Conservation (phyloP, 1,140 invertebrate species). For the Neodiprion lecontei region DNA sequence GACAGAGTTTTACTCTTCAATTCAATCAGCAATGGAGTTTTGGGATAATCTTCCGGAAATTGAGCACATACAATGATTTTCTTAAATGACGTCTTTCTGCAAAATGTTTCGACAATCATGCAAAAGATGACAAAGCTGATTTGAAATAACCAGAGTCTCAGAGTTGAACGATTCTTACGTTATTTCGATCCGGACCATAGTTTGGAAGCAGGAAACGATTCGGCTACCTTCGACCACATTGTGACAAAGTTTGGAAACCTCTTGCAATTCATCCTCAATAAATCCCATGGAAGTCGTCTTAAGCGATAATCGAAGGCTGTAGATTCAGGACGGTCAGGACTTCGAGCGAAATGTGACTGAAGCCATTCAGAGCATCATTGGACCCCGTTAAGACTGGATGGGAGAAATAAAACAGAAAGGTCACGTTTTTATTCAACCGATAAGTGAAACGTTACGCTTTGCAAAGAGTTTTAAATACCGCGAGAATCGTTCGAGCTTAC, state of each 20-base stretch:
- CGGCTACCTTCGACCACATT: slow-evolving; percentile 67
- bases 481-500: no score
- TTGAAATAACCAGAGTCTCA: neutral
- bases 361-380: no score
- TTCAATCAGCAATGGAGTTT: slow-evolving; percentile 68
- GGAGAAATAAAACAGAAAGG: no score
- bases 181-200: slow-evolving; percentile 73
- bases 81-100: slow-evolving; percentile 68
- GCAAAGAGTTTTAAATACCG: no score
- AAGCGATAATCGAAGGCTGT: no score
- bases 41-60: slow-evolving; percentile 71
- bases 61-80: slow-evolving; percentile 71
- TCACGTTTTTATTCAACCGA: no score
- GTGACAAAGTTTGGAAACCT: slow-evolving; percentile 71
- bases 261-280: slow-evolving; percentile 69
- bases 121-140: neutral
- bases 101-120: slow-evolving; percentile 26
- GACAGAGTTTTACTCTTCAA: slow-evolving; percentile 76
- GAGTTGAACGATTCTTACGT: slow-evolving; percentile 55
- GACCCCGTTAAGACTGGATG: no score
- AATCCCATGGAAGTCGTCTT: slow-evolving; percentile 63
- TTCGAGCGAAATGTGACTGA: no score
- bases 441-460: no score
- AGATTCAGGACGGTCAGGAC: no score
- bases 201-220: slow-evolving; percentile 72